Base-by-base conservation (phyloP, 2,113 vertebrate species). In the Nicator chloris region DNA sequence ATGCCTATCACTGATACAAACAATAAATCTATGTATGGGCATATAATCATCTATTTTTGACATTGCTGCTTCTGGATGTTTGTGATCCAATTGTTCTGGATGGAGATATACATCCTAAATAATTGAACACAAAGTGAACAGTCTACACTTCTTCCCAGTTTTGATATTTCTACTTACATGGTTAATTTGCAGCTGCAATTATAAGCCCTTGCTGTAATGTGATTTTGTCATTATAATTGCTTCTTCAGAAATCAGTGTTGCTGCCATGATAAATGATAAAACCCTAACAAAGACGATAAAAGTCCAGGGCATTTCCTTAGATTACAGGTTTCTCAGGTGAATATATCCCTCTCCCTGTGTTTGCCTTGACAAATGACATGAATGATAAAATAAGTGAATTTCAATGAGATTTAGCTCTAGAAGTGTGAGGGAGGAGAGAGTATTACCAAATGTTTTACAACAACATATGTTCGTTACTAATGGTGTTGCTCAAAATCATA, bases 401-500 rank as follows among this genome's bases (percentile, higher is more conserved):
- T 87, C 53, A 79, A 42, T 37, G 31, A 90, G 47, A 72, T 77
- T 72, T 83, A 92, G n/a, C 39, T 72, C 42, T 64, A 61, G 39
- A 84, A 69, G 9, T 53, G 16, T 42, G 82, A 79, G 45, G 39
- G 51, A 68, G n/a, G 18, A 15, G 44, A 85, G 75, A 57, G 45
- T 82, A 88, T 79, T 94, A 72, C 51, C 45, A 78, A 95, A 78
- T 84, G 49, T 81, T 93, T 92, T 94, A 82, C 51, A 88, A 16
- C 47, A 72, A 60, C 92, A 68, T 87, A 94, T 86, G 71, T 88
- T 95, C 4, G 0, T 64, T 82, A 81, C 72, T 91, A 91, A 88
- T 64, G 40, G 35, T 77, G 37, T 94, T 88, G 57, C 78, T 82
- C 68, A 82, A 73, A 96, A 66, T 84, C 65, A 88, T 92, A 96